Evolutionary conservation across 2,888 invertebrate species (phyloP).

Genomic region (Xanthia togata): DNA sequence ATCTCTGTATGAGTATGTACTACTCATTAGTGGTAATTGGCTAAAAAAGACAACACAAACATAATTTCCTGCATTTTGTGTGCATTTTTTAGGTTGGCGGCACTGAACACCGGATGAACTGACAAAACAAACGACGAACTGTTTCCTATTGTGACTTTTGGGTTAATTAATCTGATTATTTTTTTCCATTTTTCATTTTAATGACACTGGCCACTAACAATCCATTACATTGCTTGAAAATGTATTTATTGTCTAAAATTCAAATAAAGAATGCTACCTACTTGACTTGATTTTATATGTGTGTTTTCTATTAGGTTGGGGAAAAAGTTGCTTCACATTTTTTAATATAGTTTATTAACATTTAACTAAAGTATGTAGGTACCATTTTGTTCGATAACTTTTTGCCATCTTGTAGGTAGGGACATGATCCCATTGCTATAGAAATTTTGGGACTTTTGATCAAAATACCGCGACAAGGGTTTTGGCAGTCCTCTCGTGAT

Average conservation of each 20-base stretch:
- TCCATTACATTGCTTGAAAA: background rate
- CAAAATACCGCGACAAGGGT: no score
- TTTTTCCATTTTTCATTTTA: background rate
- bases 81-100: slow-evolving; percentile 45
- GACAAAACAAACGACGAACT: slow-evolving; percentile 43
- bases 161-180: slow-evolving; percentile 30
- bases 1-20: background rate
- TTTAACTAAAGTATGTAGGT: no score
- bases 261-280: no score
- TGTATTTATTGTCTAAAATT: background rate
- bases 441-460: no score
- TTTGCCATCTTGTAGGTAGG: no score
- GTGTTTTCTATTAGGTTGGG: no score
- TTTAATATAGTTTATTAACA: no score
- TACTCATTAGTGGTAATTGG: slow-evolving; percentile 59
- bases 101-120: slow-evolving; percentile 52
- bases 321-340: no score
- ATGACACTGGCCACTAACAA: background rate
- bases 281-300: background rate
- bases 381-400: no score
- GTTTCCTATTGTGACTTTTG: slow-evolving; percentile 44
- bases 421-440: no score
- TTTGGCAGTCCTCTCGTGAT: no score
- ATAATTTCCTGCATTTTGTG: slow-evolving; percentile 35
- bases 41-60: slow-evolving; percentile 51